These are phyloP conservation scores for Phalangium opilio DNA, from an alignment of 2,888 invertebrate species.

Conservation along the genomic window DNA sequence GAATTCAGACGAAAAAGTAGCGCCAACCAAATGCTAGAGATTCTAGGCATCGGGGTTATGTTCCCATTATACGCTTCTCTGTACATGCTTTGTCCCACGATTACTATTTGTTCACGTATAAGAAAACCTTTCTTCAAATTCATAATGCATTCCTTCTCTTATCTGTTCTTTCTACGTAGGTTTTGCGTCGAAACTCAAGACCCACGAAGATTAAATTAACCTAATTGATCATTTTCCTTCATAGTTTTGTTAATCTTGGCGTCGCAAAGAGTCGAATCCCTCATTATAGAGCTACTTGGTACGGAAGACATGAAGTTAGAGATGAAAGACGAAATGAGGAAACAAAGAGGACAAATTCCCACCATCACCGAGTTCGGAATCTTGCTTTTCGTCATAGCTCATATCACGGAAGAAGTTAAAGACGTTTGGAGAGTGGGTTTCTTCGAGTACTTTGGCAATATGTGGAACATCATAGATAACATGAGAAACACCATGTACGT, in stretches of 20 bases:
- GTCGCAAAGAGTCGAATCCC: constrained; percentile 32
- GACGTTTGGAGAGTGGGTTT: constrained; percentile 38
- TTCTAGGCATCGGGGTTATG: constrained; percentile 31
- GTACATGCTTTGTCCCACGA: constrained; percentile 35
- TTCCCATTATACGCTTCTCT: constrained; percentile 35
- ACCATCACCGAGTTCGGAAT: constrained; percentile 68
- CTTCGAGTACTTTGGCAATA: constrained; percentile 37
- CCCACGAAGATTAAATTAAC: too few relatives aligned
- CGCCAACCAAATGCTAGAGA: constrained; percentile 32
- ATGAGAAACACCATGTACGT: constrained; percentile 38
- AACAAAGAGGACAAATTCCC: constrained; percentile 70
- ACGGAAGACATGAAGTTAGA: constrained; percentile 47
- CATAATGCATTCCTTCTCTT: constrained; percentile 37
- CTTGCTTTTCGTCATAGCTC: constrained; percentile 61
- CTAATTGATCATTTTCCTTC: too few relatives aligned
- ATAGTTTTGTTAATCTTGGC: constrained; percentile 36
- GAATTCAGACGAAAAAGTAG: constrained; percentile 35
- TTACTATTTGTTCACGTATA: constrained; percentile 31
- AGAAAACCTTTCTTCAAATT: constrained; percentile 39
- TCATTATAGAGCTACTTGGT: constrained; percentile 23
- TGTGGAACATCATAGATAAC: constrained; percentile 42
- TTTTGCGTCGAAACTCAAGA: not conserved
- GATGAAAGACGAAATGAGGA: constrained; percentile 45
- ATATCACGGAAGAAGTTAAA: constrained; percentile 40
- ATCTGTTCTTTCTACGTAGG: constrained; percentile 37